These are phyloP conservation scores for Adelphocoris suturalis DNA, from an alignment of 2,888 invertebrate species.

Conservation along the genomic window DNA sequence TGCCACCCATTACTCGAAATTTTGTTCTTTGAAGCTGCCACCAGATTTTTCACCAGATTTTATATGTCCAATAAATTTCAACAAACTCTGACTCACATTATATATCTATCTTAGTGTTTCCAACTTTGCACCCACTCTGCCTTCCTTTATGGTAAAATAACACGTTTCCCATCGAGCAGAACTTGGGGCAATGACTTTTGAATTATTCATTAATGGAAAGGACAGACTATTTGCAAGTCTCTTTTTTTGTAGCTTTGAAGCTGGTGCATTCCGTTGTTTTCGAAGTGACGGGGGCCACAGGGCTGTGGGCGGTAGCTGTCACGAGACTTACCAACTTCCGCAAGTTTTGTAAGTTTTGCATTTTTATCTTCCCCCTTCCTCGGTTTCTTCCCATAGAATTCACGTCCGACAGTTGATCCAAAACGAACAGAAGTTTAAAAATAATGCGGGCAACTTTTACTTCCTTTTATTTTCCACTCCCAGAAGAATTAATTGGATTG, in stretches of 20 bases:
- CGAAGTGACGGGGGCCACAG: slow-evolving; percentile 6
- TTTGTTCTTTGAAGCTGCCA: no score
- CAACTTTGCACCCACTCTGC: not conserved
- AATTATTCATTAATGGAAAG: slow-evolving; percentile 29
- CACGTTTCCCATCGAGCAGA: not conserved
- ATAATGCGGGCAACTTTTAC: slow-evolving; percentile 2
- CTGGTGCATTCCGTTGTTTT: not conserved
- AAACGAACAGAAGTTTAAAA: slow-evolving; percentile 31
- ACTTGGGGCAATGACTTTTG: not conserved
- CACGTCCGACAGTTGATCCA: slow-evolving; percentile 43
- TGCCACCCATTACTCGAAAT: no score
- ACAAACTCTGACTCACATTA: no score
- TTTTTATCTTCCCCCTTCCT: not conserved
- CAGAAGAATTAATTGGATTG: slow-evolving; percentile 38
- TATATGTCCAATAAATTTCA: no score
- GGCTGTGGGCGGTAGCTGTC: slow-evolving; percentile 32
- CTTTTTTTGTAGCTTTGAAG: not conserved
- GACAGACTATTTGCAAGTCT: slow-evolving; percentile 20
- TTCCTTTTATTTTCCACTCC: slow-evolving; percentile 14
- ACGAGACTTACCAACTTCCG: slow-evolving; percentile 27
- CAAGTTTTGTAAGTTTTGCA: slow-evolving; percentile 12
- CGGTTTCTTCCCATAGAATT: not conserved
- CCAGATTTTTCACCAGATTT: no score
- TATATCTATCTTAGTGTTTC: no score
- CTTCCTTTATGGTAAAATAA: not conserved